Base-by-base conservation (phyloP, 2,797 vertebrate species). In the Masticophis lateralis region DNA sequence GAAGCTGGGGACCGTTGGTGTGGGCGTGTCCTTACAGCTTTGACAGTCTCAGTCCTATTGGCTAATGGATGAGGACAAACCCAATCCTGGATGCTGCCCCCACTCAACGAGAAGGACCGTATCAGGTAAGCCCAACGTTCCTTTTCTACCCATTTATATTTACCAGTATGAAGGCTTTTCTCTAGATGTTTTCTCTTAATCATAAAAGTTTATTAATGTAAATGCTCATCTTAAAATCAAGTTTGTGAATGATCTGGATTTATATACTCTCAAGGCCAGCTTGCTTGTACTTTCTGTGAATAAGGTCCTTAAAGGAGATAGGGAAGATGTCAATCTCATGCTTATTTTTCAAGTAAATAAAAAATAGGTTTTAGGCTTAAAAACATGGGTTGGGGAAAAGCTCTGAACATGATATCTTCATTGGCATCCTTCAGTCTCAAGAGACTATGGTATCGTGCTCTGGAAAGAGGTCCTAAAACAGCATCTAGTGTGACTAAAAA, bases 141-240 rank as follows among this genome's bases (percentile, higher is more conserved):
- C n/a, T n/a, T 53, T 94, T 60, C 91, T 94, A 2, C 89, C 59
- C 47, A 57, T 51, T 66, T 27, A 56, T 27, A 8, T 2, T 32
- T 18, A 3, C 27, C 66, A 18, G 66, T 18, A 60, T 32, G 4
- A 89, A 92, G 92, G 86, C 8, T 53, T 95, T 94, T 14, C 91
- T 92, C 69, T 94, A 9, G 92, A 90, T 11, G 56, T 63, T 57
- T 2, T 89, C 92, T 93, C 88, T 5, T 86, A 95, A 95, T 27
- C 92, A 69, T 88, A 79, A 94, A 51, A 51, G 12, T 95, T 63
- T 69, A 20, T 63, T 90, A 89, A 92, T 83, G 8, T 53, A 95
- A 87, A 27, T 5, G 3, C n/a, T 53, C 25, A 0, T 55, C 63
- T 93, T 60, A 47, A 59, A 43, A 83, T 87, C 55, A 20, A 90